A percentile compares a stretch with the other conserved stretches of the same genome.
These are phyloP conservation scores for Sphinx pinastri DNA, from an alignment of 2,888 invertebrate species.

Conservation along the genomic window DNA sequence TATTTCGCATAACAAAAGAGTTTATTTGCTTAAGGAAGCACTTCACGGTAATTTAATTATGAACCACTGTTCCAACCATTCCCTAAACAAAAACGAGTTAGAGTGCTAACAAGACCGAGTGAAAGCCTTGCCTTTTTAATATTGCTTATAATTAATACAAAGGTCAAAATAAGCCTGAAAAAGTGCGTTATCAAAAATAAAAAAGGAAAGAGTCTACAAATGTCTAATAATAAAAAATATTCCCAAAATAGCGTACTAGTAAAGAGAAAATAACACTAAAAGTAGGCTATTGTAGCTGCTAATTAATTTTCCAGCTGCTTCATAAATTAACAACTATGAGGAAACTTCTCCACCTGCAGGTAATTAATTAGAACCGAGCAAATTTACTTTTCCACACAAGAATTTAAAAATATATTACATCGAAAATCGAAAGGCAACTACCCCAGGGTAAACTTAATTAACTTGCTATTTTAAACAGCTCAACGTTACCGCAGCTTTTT, in stretches of 20 bases:
- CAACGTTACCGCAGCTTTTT: background rate
- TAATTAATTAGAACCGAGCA: conserved; percentile 3
- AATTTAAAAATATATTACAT: background rate
- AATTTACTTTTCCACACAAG: background rate
- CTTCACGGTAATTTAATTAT: conserved; percentile 67
- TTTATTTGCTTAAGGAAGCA: conserved; percentile 68
- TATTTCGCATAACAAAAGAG: conserved; percentile 61
- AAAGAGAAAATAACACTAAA: background rate
- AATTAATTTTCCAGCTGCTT: background rate
- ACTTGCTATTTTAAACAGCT: conserved; percentile 6
- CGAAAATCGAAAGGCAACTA: background rate
- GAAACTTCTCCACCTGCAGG: background rate
- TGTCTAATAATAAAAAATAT: too few relatives aligned
- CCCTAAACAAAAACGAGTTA: conserved; percentile 45
- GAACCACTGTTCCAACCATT: conserved; percentile 40
- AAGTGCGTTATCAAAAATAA: background rate
- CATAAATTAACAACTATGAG: background rate
- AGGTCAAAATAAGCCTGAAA: too few relatives aligned
- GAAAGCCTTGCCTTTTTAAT: conserved; percentile 27
- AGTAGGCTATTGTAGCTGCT: background rate
- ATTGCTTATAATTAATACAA: background rate
- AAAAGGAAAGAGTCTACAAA: too few relatives aligned
- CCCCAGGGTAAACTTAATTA: conserved; percentile 11
- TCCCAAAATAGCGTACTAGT: too few relatives aligned
- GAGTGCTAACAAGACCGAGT: conserved; percentile 45